Evolutionary conservation across 2,113 vertebrate genomes (phyloP).

Genomic region (Ibidorhyncha struthersii): DNA sequence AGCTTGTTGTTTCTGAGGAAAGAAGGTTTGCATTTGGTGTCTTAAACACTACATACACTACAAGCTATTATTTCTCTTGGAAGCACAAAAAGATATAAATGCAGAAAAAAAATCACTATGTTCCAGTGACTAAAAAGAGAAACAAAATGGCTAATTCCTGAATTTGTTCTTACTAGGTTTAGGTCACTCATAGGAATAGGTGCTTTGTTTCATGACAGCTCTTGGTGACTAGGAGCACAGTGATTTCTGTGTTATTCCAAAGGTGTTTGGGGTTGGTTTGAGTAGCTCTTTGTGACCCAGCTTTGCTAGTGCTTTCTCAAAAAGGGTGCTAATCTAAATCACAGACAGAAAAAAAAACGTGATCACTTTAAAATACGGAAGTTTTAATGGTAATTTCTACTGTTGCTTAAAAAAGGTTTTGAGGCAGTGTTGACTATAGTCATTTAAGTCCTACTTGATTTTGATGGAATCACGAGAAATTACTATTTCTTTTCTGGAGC

Average conservation of each 20-base stretch:
- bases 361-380: not conserved
- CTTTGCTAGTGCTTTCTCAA: not conserved
- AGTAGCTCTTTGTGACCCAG: not conserved
- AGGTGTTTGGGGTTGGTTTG: not conserved
- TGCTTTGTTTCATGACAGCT: not conserved
- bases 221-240: not conserved
- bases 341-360: not conserved
- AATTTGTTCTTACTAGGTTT: not conserved
- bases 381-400: not conserved
- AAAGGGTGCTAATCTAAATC: not conserved
- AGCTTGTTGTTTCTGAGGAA: not conserved
- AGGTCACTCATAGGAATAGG: not conserved
- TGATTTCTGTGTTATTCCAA: not conserved
- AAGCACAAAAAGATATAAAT: not conserved
- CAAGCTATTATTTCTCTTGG: not conserved
- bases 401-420: not conserved
- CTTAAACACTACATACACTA: not conserved
- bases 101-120: not conserved
- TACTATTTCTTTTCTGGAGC: not conserved
- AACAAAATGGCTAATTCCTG: not conserved
- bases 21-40: not conserved
- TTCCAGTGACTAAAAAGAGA: not conserved
- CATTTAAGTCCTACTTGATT: not conserved
- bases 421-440: not conserved
- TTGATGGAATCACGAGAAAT: not conserved